Conservation (phyloP, 2,797 vertebrate species). For the Pygocentrus nattereri region DNA sequence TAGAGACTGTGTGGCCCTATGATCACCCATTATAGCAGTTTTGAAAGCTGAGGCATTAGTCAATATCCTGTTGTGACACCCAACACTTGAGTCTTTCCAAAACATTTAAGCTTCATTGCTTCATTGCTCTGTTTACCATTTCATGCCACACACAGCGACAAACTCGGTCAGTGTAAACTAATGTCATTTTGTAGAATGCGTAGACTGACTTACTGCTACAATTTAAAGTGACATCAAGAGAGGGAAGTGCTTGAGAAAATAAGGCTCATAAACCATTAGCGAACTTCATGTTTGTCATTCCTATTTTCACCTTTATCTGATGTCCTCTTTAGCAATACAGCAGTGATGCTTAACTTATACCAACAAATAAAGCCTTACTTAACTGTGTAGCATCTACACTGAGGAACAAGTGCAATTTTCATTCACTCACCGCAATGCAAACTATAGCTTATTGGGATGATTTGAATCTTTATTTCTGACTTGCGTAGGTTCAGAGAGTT, state of each 20-base stretch:
- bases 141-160: slow-evolving; percentile 23
- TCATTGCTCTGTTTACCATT: slow-evolving; percentile 9
- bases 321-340: not conserved
- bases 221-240: slow-evolving; percentile 23
- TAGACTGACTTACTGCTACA: slow-evolving; percentile 8
- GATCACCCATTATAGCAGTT: slow-evolving; percentile 29
- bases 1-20: slow-evolving; percentile 32
- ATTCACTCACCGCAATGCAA: not conserved
- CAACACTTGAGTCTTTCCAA: slow-evolving; percentile 44
- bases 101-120: slow-evolving; percentile 45
- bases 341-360: not conserved
- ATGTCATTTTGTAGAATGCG: slow-evolving; percentile 36
- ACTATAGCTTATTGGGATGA: not conserved
- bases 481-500: not conserved
- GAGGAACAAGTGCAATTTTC: not conserved
- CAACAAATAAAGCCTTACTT: not conserved
- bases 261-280: slow-evolving; percentile 20
- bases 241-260: slow-evolving; percentile 24
- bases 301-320: not conserved
- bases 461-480: too few species aligned
- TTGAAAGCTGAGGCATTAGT: slow-evolving; percentile 24
- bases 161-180: slow-evolving; percentile 29
- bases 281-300: not conserved
- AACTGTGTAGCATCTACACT: not conserved
- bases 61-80: slow-evolving; percentile 23